Base-by-base conservation (phyloP, 2,797 vertebrate species). In the Notolabrus celidotus region DNA sequence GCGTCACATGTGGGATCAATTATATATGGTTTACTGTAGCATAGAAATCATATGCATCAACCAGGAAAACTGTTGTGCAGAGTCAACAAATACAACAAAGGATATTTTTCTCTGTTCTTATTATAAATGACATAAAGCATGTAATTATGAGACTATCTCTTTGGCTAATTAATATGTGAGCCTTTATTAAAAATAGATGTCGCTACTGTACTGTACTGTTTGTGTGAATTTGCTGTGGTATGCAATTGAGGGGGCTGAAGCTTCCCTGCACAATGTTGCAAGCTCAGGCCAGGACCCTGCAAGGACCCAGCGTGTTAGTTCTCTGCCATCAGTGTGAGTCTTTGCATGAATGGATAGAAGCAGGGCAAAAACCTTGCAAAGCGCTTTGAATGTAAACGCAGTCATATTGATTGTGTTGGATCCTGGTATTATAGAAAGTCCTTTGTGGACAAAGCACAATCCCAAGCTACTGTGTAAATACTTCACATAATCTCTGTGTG, bases 21-120 rank as follows among this genome's bases (percentile, higher is more conserved):
- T 82, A 85, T 57, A 53, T 1, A 85, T 82, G 61, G 16, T 62
- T 71, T 61, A 77, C 51, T 72, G 39, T 61, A 51, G 64, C 41
- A 63, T 23, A 34, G 46, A 52, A 67, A n/a, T 29, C 46, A 64
- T 68, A 41, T 58, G 51, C 56, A 66, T 33, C 47, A 79, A 49
- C 38, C 23, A 8, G 27, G 16, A 17, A 73, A 56, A 41, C 65
- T 63, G 43, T 68, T 31, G 50, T 56, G 46, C 29, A 53, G 41
- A 42, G 52, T 67, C 39, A 79, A 55, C 11, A 62, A 29, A 70
- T 54, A n/a, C 25, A 61, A 70, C 15, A 57, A 11, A 54, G 10
- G 15, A 39, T 7, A 22, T 49, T 46, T 49, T 34, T 62, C 29
- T 61, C 64, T 53, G 33, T 10, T 50, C 29, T 65, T n/a, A n/a